phyloP scores from a whole-genome alignment of 2,888 invertebrate genomes.

The Encarsia formosa region DNA sequence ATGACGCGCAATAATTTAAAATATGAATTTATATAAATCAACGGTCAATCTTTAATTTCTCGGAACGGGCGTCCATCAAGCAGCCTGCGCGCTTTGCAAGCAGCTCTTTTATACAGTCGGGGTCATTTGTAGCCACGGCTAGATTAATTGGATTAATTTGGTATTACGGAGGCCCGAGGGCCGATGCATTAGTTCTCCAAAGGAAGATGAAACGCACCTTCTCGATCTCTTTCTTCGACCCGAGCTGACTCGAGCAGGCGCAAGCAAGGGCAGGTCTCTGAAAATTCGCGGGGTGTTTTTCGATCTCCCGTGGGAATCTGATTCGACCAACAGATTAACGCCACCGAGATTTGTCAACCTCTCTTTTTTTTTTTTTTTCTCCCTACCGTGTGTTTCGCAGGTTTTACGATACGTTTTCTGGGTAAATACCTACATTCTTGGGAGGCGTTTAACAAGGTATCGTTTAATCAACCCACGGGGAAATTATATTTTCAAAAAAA shows the following conservation, averaged over 20 bases:
- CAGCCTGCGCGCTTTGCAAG: conserved; percentile 28
- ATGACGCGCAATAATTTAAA: conserved; percentile 51
- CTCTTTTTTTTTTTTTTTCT: too few relatives aligned
- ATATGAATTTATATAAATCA: conserved; percentile 51
- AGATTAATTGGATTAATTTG: conserved; percentile 53
- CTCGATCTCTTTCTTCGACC: conserved; percentile 7
- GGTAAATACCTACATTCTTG: too few relatives aligned
- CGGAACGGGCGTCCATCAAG: conserved; percentile 51
- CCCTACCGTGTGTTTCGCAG: too few relatives aligned
- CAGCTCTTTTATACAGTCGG: conserved; percentile 22
- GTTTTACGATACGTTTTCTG: too few relatives aligned
- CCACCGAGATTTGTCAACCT: conserved; percentile 23
- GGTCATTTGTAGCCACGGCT: conserved; percentile 51
- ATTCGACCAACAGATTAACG: conserved; percentile 24
- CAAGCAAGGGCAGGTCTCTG: conserved; percentile 1
- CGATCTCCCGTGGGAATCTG: conserved; percentile 21
- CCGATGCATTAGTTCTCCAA: conserved; percentile 44
- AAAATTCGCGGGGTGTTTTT: conserved; percentile 22
- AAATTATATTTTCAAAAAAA: too few relatives aligned
- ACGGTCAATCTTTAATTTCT: conserved; percentile 51
- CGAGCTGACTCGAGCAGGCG: background rate
- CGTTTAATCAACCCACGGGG: too few relatives aligned
- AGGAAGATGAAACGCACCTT: too few relatives aligned
- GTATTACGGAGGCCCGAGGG: conserved; percentile 43
- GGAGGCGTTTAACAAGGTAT: too few relatives aligned